Conservation (phyloP, 64 coral and sea anemone species). For the Stichodactyla helianthus region DNA sequence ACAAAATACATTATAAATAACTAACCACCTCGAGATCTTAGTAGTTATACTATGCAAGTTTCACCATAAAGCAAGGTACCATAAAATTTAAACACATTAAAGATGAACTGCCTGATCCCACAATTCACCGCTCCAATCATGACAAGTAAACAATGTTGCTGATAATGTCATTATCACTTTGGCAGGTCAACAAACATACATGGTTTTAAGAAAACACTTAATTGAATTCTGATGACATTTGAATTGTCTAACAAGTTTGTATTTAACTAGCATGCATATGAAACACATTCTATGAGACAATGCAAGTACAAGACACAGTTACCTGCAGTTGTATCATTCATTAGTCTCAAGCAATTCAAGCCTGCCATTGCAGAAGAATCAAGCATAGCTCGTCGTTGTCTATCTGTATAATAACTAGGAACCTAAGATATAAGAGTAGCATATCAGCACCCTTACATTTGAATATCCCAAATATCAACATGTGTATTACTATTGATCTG, state of each 20-base stretch:
- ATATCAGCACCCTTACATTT: neutral
- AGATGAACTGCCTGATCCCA: too few relatives aligned
- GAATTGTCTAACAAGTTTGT: too few relatives aligned
- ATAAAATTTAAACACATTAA: too few relatives aligned
- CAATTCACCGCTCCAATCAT: too few relatives aligned
- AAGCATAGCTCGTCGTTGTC: constrained; percentile 87
- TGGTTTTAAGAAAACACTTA: neutral
- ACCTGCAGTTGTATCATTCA: constrained; percentile 99
- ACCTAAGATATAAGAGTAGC: constrained; percentile 48
- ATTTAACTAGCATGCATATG: too few relatives aligned
- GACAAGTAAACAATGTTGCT: too few relatives aligned
- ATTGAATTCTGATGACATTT: too few relatives aligned
- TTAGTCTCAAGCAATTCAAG: constrained; percentile 90
- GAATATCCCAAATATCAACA: neutral
- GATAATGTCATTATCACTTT: neutral
- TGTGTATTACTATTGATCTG: too few relatives aligned
- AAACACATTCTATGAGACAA: too few relatives aligned
- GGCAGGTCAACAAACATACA: neutral
- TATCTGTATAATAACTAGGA: constrained; percentile 86
- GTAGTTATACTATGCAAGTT: too few relatives aligned
- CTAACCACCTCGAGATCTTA: too few relatives aligned
- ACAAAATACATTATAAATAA: neutral
- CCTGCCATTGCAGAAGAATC: constrained; percentile 81
- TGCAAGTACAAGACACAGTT: neutral
- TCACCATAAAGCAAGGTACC: too few relatives aligned